These are phyloP conservation scores for Caenorhabditis macrosperma DNA, from an alignment of 2,888 invertebrate genomes.

Conservation along the genomic window DNA sequence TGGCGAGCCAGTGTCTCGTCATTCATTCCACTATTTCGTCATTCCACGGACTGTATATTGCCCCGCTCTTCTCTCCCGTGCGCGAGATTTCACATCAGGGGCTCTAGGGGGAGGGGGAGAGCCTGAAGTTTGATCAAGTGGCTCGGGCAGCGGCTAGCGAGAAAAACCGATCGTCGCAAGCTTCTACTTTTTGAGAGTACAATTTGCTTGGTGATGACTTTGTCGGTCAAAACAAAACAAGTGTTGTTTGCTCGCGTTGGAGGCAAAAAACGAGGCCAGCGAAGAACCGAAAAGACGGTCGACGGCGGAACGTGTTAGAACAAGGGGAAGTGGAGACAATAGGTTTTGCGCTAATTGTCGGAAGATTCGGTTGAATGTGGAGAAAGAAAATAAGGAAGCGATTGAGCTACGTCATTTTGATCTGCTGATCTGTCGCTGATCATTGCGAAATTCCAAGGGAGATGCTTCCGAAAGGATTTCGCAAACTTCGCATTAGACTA, in stretches of 20 bases:
- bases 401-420: slow-evolving; percentile 9
- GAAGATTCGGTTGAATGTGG: background rate
- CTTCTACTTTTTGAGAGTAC: too few relatives aligned
- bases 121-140: slow-evolving; percentile 53
- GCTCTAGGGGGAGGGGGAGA: background rate
- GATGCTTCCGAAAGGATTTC: background rate
- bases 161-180: too few relatives aligned
- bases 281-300: too few relatives aligned
- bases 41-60: slow-evolving; percentile 26
- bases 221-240: background rate
- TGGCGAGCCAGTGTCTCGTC: slow-evolving; percentile 13
- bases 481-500: too few relatives aligned
- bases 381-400: background rate
- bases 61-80: slow-evolving; percentile 8
- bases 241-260: background rate
- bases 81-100: slow-evolving; percentile 46
- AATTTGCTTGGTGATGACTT: too few relatives aligned
- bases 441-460: too few relatives aligned
- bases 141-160: slow-evolving; percentile 8
- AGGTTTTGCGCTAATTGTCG: background rate
- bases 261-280: too few relatives aligned
- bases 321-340: slow-evolving; percentile 29
- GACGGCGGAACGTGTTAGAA: slow-evolving; percentile 18
- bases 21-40: slow-evolving; percentile 31
- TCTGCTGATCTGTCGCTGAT: background rate